phyloP scores from a whole-genome alignment of 2,797 vertebrate species.

The Syngnathus rostellatus region DNA sequence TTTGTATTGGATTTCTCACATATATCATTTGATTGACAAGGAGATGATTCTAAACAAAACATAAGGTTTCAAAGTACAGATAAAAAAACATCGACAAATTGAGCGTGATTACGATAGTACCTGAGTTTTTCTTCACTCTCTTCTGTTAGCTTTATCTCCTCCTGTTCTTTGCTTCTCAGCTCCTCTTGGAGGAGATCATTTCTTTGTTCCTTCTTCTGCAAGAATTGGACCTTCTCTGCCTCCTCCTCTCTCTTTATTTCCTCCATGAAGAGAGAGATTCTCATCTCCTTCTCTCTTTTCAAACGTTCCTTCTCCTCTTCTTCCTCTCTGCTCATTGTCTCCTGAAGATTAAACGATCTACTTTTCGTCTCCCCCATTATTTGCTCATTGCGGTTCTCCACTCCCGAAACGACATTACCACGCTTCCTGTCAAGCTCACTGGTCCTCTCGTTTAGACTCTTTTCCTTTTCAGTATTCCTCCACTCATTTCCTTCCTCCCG shows the following conservation, averaged over 20 bases:
- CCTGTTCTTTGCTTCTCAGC: background rate
- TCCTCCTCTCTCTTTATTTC: background rate
- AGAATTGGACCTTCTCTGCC: background rate
- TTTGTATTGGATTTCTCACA: too few species aligned
- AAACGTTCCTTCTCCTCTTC: background rate
- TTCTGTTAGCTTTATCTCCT: constrained; percentile 29
- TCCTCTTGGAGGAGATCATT: background rate
- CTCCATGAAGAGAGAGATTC: background rate
- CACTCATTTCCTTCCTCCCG: background rate
- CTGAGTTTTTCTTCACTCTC: constrained; percentile 70
- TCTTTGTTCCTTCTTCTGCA: background rate
- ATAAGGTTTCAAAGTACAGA: background rate
- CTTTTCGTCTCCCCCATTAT: background rate
- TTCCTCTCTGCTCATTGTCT: background rate
- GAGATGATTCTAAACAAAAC: background rate
- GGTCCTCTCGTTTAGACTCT: background rate
- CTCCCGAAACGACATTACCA: background rate
- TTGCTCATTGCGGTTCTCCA: background rate
- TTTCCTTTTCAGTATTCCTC: background rate
- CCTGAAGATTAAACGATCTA: background rate
- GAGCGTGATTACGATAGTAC: constrained; percentile 39
- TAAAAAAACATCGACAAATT: too few species aligned
- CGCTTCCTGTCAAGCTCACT: background rate
- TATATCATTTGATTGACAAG: too few species aligned
- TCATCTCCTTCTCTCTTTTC: constrained; percentile 2